Percentiles rank a stretch among this genome's conserved stretches.
phyloP scores from a whole-genome alignment of 35 echinoderm and acorn worm species.

The Stichopus chloronotus region DNA sequence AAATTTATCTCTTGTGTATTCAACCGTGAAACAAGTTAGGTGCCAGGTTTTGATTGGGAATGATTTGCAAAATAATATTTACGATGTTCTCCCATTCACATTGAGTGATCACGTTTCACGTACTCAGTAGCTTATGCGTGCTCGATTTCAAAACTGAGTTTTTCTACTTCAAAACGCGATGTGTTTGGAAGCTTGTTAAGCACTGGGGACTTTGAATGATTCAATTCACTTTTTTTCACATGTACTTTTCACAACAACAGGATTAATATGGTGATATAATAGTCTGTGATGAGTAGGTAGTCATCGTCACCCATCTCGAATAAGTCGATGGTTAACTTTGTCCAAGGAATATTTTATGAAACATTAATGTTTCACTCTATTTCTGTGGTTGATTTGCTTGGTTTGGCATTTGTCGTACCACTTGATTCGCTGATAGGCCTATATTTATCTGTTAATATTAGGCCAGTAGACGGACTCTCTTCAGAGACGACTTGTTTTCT shows the following conservation, averaged over 20 bases:
- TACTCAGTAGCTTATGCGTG: no score
- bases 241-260: no score
- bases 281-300: slow-evolving; percentile 53
- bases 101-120: no score
- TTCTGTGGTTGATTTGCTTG: slow-evolving; percentile 38
- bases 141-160: background rate
- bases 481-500: slow-evolving; percentile 62
- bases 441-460: slow-evolving; percentile 63
- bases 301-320: background rate
- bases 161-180: background rate
- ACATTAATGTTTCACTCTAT: slow-evolving; percentile 47
- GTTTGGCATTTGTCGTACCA: background rate
- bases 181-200: slow-evolving; percentile 39
- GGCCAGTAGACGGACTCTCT: slow-evolving; percentile 67
- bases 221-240: no score
- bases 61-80: no score
- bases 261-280: no score
- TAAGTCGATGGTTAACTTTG: slow-evolving; percentile 19
- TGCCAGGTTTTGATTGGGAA: no score
- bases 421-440: slow-evolving; percentile 27
- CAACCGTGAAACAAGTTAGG: no score
- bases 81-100: no score
- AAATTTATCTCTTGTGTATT: no score
- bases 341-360: slow-evolving; percentile 58
- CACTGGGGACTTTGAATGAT: slow-evolving; percentile 16